Conservation (phyloP, 2,888 invertebrate species). For the Anagyrus pseudococci region DNA sequence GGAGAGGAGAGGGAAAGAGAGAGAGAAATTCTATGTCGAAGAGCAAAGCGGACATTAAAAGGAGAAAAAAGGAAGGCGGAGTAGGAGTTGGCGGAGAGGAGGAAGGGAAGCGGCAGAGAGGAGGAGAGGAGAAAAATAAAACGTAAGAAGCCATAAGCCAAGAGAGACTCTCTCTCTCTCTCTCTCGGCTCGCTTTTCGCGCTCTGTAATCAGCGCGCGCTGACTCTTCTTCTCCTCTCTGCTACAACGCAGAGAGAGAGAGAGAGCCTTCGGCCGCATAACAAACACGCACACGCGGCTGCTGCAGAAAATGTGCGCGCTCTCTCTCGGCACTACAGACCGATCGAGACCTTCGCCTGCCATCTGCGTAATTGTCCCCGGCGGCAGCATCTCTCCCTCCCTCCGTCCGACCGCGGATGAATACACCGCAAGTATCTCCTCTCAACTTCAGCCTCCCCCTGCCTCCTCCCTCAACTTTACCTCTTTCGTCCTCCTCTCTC, state of each 20-base stretch:
- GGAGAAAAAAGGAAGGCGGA: too few species aligned
- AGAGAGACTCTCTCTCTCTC: too few species aligned
- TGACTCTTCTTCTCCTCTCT: background rate
- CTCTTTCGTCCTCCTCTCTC: background rate
- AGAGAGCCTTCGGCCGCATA: too few species aligned
- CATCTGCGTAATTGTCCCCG: slow-evolving; percentile 63
- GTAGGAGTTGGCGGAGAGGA: background rate
- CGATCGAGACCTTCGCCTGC: slow-evolving; percentile 50
- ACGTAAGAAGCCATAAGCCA: too few species aligned
- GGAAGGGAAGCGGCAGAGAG: background rate
- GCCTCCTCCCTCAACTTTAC: too few species aligned
- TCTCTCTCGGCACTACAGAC: slow-evolving; percentile 44
- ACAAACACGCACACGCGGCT: background rate
- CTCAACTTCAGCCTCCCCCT: too few species aligned
- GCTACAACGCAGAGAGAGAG: background rate
- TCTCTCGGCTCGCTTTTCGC: background rate
- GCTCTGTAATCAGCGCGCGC: slow-evolving; percentile 1
- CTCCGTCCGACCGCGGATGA: background rate
- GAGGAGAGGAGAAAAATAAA: background rate
- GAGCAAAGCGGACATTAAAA: too few species aligned
- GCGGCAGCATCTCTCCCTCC: slow-evolving; percentile 54
- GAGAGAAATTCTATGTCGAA: too few species aligned
- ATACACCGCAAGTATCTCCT: background rate
- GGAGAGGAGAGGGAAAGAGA: too few species aligned
- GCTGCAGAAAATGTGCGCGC: slow-evolving; percentile 4